phyloP scores from a whole-genome alignment of 53 echinoderm and acorn worm genomes.

The Holothuria scabra region DNA sequence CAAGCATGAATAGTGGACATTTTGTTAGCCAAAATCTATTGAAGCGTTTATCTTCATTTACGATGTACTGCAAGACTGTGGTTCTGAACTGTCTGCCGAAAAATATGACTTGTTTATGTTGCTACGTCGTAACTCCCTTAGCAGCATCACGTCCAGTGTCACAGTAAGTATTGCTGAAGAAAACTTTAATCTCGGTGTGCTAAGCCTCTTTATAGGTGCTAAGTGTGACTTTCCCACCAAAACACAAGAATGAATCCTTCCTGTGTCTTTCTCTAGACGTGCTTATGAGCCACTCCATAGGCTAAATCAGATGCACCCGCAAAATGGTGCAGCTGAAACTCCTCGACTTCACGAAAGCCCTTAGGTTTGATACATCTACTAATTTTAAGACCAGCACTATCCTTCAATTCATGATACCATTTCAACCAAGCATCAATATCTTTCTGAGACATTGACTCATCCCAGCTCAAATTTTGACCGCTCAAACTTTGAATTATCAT shows the following conservation, averaged over 20 bases:
- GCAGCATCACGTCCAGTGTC: constrained; percentile 18
- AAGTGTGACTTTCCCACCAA: constrained; percentile 54
- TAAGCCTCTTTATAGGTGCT: constrained; percentile 58
- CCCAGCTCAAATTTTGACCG: constrained; percentile 65
- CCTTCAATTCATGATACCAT: constrained; percentile 64
- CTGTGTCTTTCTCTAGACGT: constrained; percentile 30
- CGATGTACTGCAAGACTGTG: constrained; percentile 51
- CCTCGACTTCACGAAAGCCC: constrained; percentile 42
- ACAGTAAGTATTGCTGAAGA: constrained; percentile 42
- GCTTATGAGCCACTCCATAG: constrained; percentile 56
- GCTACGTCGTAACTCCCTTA: background rate
- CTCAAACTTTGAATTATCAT: constrained; percentile 64
- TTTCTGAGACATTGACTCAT: constrained; percentile 57
- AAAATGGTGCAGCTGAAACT: constrained; percentile 66
- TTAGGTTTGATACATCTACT: constrained; percentile 75
- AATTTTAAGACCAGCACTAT: constrained; percentile 60
- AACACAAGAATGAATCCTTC: constrained; percentile 29
- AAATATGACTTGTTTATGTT: background rate
- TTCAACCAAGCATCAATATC: constrained; percentile 56
- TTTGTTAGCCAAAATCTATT: constrained; percentile 55
- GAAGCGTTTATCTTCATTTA: constrained; percentile 50
- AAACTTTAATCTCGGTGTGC: constrained; percentile 47
- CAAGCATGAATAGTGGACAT: constrained; percentile 29
- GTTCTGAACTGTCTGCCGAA: constrained; percentile 25
- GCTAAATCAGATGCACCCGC: constrained; percentile 67